Evolutionary conservation across 2,113 vertebrate genomes (phyloP).

Genomic region (Myiopsitta monachus): DNA sequence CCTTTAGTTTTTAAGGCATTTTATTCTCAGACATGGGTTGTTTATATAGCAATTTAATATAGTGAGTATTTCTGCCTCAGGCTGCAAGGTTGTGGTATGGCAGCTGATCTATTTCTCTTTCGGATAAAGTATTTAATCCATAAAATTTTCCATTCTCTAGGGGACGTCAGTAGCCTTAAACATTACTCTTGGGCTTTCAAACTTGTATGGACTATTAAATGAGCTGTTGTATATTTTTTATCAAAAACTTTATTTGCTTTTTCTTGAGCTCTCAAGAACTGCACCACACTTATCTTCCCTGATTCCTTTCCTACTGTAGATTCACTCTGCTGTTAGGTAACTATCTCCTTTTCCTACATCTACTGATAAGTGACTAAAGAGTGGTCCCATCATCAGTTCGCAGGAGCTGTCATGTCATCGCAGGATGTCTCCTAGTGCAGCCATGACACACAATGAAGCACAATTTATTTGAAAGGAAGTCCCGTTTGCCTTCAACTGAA

Average conservation of each 20-base stretch:
- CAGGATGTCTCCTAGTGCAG: not conserved
- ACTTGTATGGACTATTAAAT: constrained; percentile 23
- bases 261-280: not conserved
- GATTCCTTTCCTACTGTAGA: not conserved
- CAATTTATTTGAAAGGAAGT: not conserved
- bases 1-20: not conserved
- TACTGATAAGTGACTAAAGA: not conserved
- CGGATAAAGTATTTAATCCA: constrained; percentile 52
- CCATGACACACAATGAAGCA: not conserved
- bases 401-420: not conserved
- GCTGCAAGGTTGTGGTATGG: constrained; percentile 39
- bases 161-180: not conserved
- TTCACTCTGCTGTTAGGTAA: not conserved
- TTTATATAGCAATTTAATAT: constrained; percentile 56
- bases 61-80: constrained; percentile 47
- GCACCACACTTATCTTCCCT: rapidly evolving
- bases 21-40: constrained; percentile 21
- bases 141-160: constrained; percentile 32
- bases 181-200: constrained; percentile 41
- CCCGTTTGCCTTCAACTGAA: not conserved
- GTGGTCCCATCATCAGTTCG: not conserved
- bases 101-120: constrained; percentile 61
- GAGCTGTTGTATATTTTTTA: not conserved
- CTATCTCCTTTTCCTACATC: not conserved
- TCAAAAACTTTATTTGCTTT: constrained; percentile 19